Conservation (phyloP, 2,888 invertebrate genomes). For the Coecobrya sp. region DNA sequence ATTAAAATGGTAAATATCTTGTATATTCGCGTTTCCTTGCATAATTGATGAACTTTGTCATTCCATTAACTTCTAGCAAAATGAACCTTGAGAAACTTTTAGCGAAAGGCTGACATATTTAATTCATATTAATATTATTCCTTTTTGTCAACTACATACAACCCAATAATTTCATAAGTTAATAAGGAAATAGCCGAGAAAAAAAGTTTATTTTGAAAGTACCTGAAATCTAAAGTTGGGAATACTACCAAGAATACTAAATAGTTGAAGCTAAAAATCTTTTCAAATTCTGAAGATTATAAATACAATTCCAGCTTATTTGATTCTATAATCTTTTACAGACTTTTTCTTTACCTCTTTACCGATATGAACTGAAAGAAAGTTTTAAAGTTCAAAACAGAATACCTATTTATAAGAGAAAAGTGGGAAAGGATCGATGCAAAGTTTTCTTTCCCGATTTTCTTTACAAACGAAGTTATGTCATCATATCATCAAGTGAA, state of each 20-base stretch:
- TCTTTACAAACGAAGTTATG: background rate
- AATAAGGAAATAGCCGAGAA: too few species aligned
- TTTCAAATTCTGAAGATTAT: background rate
- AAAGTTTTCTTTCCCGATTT: background rate
- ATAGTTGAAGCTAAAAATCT: background rate
- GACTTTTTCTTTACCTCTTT: background rate
- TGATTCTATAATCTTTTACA: background rate
- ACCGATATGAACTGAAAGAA: background rate
- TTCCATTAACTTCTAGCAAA: too few species aligned
- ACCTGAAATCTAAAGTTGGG: too few species aligned
- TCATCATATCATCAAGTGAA: background rate
- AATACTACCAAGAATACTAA: background rate
- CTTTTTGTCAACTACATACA: too few species aligned
- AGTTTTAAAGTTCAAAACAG: background rate
- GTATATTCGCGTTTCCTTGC: too few species aligned
- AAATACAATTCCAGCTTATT: slow-evolving; percentile 3
- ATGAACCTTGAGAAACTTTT: too few species aligned
- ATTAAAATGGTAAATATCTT: too few species aligned
- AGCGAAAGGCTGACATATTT: too few species aligned
- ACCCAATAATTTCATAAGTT: too few species aligned
- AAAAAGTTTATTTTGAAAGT: too few species aligned
- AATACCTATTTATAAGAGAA: background rate
- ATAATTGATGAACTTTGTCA: too few species aligned
- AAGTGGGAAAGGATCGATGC: background rate
- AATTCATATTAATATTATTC: too few species aligned